Percentiles rank a stretch among this genome's conserved stretches.
These are phyloP conservation scores for Protonibea diacanthus DNA, from an alignment of 2,797 vertebrate genomes.

Conservation along the genomic window DNA sequence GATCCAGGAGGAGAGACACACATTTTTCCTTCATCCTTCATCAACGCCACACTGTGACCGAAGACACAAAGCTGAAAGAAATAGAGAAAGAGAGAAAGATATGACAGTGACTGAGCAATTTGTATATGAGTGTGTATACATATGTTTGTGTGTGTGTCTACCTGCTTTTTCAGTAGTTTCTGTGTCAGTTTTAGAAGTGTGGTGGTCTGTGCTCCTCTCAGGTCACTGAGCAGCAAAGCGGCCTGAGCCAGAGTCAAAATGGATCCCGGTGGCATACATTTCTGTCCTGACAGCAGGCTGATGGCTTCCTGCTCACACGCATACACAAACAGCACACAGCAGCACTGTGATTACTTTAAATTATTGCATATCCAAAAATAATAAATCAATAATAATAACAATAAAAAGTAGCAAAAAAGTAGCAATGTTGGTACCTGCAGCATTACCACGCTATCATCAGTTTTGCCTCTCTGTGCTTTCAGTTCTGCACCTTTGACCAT, in stretches of 20 bases:
- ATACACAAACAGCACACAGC: neutral
- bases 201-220: conserved; percentile 60
- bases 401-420: too few species aligned
- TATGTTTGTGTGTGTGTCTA: conserved; percentile 32
- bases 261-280: conserved; percentile 67
- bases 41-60: conserved; percentile 82
- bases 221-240: conserved; percentile 74
- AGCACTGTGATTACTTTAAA: neutral
- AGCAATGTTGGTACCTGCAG: conserved; percentile 71
- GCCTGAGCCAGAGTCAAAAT: conserved; percentile 75
- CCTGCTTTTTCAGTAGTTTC: conserved; percentile 82
- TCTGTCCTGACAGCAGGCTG: conserved; percentile 73
- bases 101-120: too few species aligned
- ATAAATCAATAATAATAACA: too few species aligned
- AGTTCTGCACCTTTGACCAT: conserved; percentile 88
- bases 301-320: conserved; percentile 76
- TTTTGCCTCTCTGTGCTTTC: conserved; percentile 76
- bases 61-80: conserved; percentile 85
- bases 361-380: neutral
- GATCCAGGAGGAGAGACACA: conserved; percentile 72
- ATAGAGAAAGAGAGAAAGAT: neutral
- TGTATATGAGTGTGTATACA: neutral
- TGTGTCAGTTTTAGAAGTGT: conserved; percentile 75
- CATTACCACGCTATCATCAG: conserved; percentile 49
- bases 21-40: conserved; percentile 75